Conservation (phyloP, 1,140 invertebrate species). For the Drosophila kohkoa region DNA sequence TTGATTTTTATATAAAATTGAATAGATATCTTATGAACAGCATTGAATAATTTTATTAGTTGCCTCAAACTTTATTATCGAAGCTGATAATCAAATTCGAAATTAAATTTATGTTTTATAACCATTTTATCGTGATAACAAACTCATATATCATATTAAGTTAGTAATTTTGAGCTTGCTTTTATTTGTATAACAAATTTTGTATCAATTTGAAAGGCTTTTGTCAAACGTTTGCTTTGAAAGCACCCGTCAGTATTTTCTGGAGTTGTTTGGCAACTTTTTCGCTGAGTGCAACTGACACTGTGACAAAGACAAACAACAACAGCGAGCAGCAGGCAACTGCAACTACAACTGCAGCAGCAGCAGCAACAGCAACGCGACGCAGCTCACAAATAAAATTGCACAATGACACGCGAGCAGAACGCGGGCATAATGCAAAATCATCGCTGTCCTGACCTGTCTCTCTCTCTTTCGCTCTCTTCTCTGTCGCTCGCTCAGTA, state of each 20-base stretch:
- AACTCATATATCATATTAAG: too few relatives aligned
- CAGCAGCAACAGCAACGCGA: neutral
- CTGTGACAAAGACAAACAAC: conserved; percentile 23
- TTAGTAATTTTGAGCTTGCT: neutral
- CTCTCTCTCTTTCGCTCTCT: too few relatives aligned
- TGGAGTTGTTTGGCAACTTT: neutral
- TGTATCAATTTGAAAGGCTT: too few relatives aligned
- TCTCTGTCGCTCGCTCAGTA: too few relatives aligned
- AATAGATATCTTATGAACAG: too few relatives aligned
- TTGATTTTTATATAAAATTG: too few relatives aligned
- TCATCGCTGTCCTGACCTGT: conserved; percentile 16
- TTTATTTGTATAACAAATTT: neutral
- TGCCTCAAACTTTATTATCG: too few relatives aligned
- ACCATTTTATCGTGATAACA: too few relatives aligned
- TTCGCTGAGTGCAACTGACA: conserved; percentile 17
- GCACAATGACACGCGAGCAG: conserved; percentile 28
- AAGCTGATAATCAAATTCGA: too few relatives aligned
- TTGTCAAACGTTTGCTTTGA: too few relatives aligned
- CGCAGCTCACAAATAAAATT: conserved; percentile 33
- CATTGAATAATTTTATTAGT: too few relatives aligned
- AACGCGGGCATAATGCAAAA: conserved; percentile 41
- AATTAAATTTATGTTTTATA: too few relatives aligned
- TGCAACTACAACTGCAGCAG: conserved; percentile 12
- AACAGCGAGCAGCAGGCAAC: neutral
- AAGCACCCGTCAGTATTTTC: neutral